These are phyloP conservation scores for Scotopteryx bipunctaria DNA, from an alignment of 2,888 invertebrate species.

Conservation along the genomic window DNA sequence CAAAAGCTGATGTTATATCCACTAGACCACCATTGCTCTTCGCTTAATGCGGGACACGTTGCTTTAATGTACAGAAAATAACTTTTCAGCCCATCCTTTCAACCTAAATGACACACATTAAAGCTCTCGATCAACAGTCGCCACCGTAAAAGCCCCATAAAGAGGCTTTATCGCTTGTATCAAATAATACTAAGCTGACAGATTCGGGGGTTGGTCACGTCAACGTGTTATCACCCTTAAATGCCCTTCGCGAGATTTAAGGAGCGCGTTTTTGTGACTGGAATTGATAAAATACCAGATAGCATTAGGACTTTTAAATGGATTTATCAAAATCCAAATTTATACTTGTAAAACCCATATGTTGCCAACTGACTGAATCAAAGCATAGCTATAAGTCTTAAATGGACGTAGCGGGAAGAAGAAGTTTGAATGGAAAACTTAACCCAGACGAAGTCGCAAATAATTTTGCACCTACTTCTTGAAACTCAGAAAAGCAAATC, in stretches of 20 bases:
- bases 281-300: conserved; percentile 58
- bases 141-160: not conserved
- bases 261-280: conserved; percentile 47
- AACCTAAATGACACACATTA: not conserved
- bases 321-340: no score
- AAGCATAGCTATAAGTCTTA: no score
- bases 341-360: no score
- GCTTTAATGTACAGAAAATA: not conserved
- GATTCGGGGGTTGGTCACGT: conserved; percentile 11
- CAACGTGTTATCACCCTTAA: conserved; percentile 28
- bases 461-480: no score
- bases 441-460: no score
- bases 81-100: not conserved
- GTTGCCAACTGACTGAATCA: no score
- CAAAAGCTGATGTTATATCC: no score
- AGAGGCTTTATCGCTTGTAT: conserved; percentile 3
- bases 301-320: conserved; percentile 34
- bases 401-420: no score
- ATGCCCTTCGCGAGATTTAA: conserved; percentile 52
- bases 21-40: no score
- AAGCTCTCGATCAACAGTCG: conserved; percentile 2
- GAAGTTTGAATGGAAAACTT: no score
- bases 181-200: conserved; percentile 1
- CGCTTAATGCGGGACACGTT: no score
- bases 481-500: no score